Conservation (phyloP, 1,140 invertebrate genomes). For the Charaxes varanes region DNA sequence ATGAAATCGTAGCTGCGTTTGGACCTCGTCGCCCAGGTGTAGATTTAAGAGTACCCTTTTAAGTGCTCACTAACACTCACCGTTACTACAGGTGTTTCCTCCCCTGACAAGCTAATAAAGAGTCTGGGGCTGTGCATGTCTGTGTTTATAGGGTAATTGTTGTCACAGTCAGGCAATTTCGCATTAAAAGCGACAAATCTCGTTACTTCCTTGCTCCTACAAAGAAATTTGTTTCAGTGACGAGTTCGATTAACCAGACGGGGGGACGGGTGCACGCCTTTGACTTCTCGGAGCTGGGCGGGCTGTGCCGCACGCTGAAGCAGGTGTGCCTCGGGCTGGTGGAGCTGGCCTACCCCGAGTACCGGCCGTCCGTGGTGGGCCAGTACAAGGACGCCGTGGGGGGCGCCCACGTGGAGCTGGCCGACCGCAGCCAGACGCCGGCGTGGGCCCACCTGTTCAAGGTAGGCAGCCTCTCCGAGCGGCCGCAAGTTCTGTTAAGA, state of each 20-base stretch:
- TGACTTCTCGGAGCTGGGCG: slow-evolving; percentile 77
- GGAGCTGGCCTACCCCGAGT: slow-evolving; percentile 92
- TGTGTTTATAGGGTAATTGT: neutral
- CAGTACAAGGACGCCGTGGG: slow-evolving; percentile 41
- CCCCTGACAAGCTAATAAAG: too few relatives aligned
- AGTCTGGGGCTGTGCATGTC: neutral
- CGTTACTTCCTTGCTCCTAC: neutral
- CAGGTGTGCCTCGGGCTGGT: slow-evolving; percentile 92
- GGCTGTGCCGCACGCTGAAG: slow-evolving; percentile 81
- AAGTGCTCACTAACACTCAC: neutral
- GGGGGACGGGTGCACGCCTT: slow-evolving; percentile 75
- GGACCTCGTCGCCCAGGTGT: too few relatives aligned
- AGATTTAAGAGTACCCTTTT: too few relatives aligned
- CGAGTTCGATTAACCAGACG: slow-evolving; percentile 10
- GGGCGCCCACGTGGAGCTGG: slow-evolving; percentile 15
- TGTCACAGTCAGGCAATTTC: neutral
- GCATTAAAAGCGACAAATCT: too few relatives aligned
- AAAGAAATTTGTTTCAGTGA: slow-evolving; percentile 19
- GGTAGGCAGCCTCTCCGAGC: too few relatives aligned
- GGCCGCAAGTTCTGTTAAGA: neutral
- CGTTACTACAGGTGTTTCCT: neutral
- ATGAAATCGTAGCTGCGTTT: too few relatives aligned
- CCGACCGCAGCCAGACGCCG: slow-evolving; percentile 48
- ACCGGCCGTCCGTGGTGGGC: slow-evolving; percentile 65
- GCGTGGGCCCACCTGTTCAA: slow-evolving; percentile 79